Conservation (phyloP, 2,888 invertebrate genomes). For the Drosophila antonietae region DNA sequence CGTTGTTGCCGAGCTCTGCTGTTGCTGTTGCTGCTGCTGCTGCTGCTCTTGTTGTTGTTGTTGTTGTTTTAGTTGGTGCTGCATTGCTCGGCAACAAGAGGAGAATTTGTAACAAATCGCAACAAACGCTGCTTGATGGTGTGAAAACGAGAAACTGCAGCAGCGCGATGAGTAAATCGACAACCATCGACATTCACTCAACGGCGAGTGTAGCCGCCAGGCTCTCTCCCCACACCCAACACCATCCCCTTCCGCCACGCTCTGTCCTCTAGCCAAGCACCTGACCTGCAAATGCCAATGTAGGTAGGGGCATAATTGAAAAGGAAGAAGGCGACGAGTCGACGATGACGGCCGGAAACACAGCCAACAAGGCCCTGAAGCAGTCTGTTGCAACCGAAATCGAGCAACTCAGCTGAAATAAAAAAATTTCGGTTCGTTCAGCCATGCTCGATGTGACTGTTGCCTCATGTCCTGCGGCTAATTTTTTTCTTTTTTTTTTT, state of each 20-base stretch:
- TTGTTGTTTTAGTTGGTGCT: conserved; percentile 19
- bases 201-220: conserved; percentile 32
- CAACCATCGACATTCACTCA: conserved; percentile 45
- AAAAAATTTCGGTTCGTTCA: conserved; percentile 30
- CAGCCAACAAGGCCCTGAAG: conserved; percentile 53
- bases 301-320: conserved; percentile 63
- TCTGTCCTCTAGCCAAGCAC: not conserved
- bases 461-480: conserved; percentile 43
- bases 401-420: conserved; percentile 17
- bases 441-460: conserved; percentile 36
- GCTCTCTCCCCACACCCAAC: too few species aligned
- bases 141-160: conserved; percentile 68
- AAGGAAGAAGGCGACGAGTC: conserved; percentile 69
- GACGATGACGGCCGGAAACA: conserved; percentile 67
- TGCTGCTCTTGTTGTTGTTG: conserved; percentile 12
- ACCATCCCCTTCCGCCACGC: too few species aligned
- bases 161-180: conserved; percentile 65
- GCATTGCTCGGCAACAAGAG: conserved; percentile 36
- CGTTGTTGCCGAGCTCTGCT: conserved; percentile 1
- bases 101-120: conserved; percentile 64
- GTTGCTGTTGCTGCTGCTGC: conserved; percentile 4
- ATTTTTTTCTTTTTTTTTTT: conserved; percentile 6
- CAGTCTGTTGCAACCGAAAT: conserved; percentile 46
- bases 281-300: conserved; percentile 18
- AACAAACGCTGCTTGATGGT: conserved; percentile 73